Conservation (phyloP, 2,113 vertebrate species). For the Anolis carolinensis region DNA sequence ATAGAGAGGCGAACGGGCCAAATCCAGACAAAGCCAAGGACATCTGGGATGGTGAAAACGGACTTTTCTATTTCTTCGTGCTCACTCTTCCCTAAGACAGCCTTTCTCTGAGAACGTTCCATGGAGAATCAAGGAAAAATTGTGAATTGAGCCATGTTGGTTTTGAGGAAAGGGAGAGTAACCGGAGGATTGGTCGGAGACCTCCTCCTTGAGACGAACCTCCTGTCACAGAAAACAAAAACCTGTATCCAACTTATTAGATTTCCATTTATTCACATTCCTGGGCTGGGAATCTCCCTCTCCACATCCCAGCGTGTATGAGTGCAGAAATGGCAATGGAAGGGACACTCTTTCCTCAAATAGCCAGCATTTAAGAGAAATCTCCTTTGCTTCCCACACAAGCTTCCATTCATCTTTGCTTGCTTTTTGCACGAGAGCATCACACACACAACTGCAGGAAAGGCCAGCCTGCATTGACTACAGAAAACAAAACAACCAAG, state of each 20-base stretch:
- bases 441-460: background rate
- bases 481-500: background rate
- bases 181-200: background rate
- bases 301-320: background rate
- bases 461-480: rapidly evolving
- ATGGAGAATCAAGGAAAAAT: no score
- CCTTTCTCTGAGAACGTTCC: no score
- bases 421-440: background rate
- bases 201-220: background rate
- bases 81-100: no score
- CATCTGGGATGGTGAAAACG: no score
- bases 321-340: no score
- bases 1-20: no score
- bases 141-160: no score
- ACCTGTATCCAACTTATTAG: no score
- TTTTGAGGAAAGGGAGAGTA: no score
- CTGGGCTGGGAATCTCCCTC: background rate
- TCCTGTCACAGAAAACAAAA: background rate
- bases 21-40: no score
- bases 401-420: background rate
- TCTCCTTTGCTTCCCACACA: no score
- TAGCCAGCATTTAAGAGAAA: background rate
- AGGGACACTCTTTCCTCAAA: background rate
- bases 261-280: background rate
- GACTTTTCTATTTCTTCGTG: no score